Base-by-base conservation (phyloP, 92 coral and sea anemone species). In the Phenganax marumi region DNA sequence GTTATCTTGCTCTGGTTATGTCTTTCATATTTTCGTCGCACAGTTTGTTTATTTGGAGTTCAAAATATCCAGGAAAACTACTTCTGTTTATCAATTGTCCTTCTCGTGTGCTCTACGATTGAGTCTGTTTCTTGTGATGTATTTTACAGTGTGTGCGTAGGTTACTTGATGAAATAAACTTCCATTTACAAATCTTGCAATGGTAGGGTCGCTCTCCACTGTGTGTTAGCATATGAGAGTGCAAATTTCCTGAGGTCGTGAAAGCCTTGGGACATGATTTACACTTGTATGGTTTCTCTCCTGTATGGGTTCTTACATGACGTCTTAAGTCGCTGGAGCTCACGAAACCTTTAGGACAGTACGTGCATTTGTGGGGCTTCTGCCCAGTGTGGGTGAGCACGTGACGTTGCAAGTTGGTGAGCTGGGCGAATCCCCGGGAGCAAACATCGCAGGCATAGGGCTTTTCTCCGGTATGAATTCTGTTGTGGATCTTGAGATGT, bases 401-500 rank as follows among this genome's bases (percentile, higher is more conserved):
- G 83, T 78, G 83, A 18, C 83, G 65, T 49, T 78, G 83, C 3
- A 78, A 49, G 83, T 78, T 78, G 55, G 83, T 78, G 24, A 78
- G 63, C 73, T 78, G 83, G 57, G 83, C 83, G 19, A 78, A 78
- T 13, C 83, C 83, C 57, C 83, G 83, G 53, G 83, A 61, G 51
- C 83, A 78, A 16, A 78, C 73, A 33, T 78, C 51, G 83, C 83
- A 78, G 26, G 65, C 63, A 57, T 78, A 78, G 8, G 83, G 83
- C 33, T 78, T 78, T 50, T 78, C 83, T 23, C 83, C 83, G 57
- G 83, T 78, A 49, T 78, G 83, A 14, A 78, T 78, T n/a, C 83
- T 50, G 73, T 78, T 78, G 39, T 78, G 83, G 13, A 78, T 78
- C 83, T 78, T 78, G 83, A 78, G 83, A 47, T 78, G 83, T 46